Evolutionary conservation across 2,888 invertebrate species (phyloP).

Genomic region (Melikaiella ostensackeni): DNA sequence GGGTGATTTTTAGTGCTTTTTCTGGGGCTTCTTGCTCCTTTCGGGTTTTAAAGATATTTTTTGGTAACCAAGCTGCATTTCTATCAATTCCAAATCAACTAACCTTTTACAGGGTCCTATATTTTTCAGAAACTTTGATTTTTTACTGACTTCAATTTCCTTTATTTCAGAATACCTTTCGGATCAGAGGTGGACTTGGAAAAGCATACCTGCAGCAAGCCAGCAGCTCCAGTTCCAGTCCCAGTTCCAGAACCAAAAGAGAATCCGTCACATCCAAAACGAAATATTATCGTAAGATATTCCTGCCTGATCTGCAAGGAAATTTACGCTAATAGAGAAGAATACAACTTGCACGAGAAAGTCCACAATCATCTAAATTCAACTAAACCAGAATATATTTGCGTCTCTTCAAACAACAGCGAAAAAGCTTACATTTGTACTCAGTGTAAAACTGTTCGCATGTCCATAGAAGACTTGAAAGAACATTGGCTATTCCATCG

Average conservation of each 20-base stretch:
- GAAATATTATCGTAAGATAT: background rate
- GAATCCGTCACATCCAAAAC: background rate
- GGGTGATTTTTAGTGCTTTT: too few species aligned
- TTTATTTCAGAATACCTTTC: conserved; percentile 55
- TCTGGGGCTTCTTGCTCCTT: too few species aligned
- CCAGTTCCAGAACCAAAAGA: background rate
- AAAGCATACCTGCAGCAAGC: conserved; percentile 45
- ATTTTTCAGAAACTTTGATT: background rate
- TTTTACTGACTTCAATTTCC: background rate
- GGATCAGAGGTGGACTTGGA: conserved; percentile 53
- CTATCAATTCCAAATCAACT: too few species aligned
- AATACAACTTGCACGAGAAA: conserved; percentile 54
- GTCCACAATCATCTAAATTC: conserved; percentile 47
- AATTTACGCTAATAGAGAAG: conserved; percentile 42
- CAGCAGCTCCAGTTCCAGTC: background rate
- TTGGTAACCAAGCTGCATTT: too few species aligned
- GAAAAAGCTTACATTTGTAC: conserved; percentile 58
- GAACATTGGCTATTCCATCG: conserved; percentile 52
- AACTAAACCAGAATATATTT: conserved; percentile 42
- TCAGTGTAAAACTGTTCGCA: conserved; percentile 52
- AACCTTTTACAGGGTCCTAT: too few species aligned
- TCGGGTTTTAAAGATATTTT: too few species aligned
- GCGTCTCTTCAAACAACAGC: conserved; percentile 32
- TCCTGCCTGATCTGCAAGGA: conserved; percentile 57
- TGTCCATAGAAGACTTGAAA: conserved; percentile 47